Conservation (phyloP, 1,140 invertebrate genomes). For the Drosophila bipectinata region DNA sequence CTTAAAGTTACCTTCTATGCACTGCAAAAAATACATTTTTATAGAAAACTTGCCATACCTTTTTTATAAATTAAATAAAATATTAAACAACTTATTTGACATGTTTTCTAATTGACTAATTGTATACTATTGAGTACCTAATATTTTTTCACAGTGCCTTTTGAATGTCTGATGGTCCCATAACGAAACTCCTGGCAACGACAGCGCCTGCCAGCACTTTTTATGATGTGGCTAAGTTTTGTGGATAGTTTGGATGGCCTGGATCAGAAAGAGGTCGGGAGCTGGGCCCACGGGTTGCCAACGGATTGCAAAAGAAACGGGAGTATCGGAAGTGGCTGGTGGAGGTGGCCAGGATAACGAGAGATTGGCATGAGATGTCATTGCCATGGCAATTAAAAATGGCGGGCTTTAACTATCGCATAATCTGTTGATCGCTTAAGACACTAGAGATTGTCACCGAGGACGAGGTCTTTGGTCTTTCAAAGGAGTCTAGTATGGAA, state of each 20-base stretch:
- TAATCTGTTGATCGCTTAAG: conserved; percentile 66
- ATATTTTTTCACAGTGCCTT: conserved; percentile 20
- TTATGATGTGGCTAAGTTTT: conserved; percentile 70
- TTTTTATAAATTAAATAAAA: background rate
- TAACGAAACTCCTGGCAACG: conserved; percentile 62
- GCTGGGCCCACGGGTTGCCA: background rate
- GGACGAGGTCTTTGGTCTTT: background rate
- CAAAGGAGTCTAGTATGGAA: background rate
- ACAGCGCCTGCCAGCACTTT: conserved; percentile 52
- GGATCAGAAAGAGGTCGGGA: conserved; percentile 9
- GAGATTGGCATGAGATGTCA: conserved; percentile 56
- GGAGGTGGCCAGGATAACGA: conserved; percentile 27
- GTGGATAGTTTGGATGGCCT: conserved; percentile 52
- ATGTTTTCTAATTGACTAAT: no score
- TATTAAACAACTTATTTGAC: background rate
- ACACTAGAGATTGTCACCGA: conserved; percentile 37
- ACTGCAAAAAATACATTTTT: background rate
- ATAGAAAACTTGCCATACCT: background rate
- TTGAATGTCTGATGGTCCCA: conserved; percentile 21
- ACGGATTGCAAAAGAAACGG: background rate
- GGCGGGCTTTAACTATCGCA: conserved; percentile 60
- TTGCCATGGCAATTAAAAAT: conserved; percentile 76
- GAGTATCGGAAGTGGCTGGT: background rate
- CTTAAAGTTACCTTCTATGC: conserved; percentile 17
- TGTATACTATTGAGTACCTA: background rate